Base-by-base conservation (phyloP, 2,797 vertebrate species). In the Brotula barbata region DNA sequence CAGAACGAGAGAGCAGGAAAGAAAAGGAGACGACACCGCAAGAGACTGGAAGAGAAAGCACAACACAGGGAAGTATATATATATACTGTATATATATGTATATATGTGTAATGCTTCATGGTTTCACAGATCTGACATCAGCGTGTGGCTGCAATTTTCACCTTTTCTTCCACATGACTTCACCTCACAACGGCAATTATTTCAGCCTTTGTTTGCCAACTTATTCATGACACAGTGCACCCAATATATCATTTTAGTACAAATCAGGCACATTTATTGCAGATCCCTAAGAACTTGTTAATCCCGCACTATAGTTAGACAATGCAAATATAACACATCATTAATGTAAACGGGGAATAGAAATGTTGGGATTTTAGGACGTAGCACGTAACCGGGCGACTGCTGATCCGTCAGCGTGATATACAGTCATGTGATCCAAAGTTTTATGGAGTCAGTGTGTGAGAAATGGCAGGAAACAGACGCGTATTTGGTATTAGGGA, bases 401-500 rank as follows among this genome's bases (percentile, higher is more conserved):
- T 13, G 48, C 13, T 59, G 64, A 77, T 75, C 68, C 50, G 66
- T 77, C 73, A 81, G 43, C 52, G 25, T 49, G 52, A 58, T 53
- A 68, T 56, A 75, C 71, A 72, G 58, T 58, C 39, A 63, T 33
- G 34, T 68, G 75, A 73, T 60, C 69, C 33, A 59, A 60, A 65
- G 60, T 64, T 66, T 49, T 67, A 55, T 49, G 12, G 37, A 51
- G 65, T 57, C 51, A 66, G 77, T 72, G 58, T 59, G 39, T 73
- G 64, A 81, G 54, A 78, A 75, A 86, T 68, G 68, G 62, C 57
- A 65, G 64, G 67, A 42, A 41, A 50, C 53, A 67, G 75, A 63
- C 62, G 71, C 64, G 69, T 78, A 49, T 43, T 40, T 42, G 55
- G 50, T 75, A 64, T 75, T 76, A 77, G 47, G 58, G 59, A 71